Evolutionary conservation across 2,797 vertebrate species (phyloP).

Genomic region (Poecilia velifera): DNA sequence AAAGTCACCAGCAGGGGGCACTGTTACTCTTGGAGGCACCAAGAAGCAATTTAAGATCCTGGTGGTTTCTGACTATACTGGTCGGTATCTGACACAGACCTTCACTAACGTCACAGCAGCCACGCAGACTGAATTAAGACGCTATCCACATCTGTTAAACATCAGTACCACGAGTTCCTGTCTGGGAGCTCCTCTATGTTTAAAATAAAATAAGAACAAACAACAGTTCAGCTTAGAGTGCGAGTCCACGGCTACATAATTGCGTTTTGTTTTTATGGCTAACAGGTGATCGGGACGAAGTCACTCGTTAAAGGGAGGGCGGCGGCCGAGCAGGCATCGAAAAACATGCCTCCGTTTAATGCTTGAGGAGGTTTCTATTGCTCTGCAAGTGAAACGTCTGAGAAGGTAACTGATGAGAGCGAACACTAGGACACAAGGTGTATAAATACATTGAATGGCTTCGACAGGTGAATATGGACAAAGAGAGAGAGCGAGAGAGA

Average conservation of each 20-base stretch:
- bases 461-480: constrained; percentile 30
- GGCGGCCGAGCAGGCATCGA: constrained; percentile 29
- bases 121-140: not conserved
- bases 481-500: too few relatives aligned
- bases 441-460: constrained; percentile 60
- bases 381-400: constrained; percentile 63
- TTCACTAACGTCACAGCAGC: constrained; percentile 4
- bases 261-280: constrained; percentile 37
- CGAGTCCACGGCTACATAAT: constrained; percentile 54
- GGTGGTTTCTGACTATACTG: constrained; percentile 7
- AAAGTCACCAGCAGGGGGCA: not conserved
- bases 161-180: not conserved
- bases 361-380: constrained; percentile 71
- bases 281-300: constrained; percentile 27
- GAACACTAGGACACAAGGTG: constrained; percentile 21
- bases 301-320: constrained; percentile 71
- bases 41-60: not conserved
- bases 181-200: not conserved
- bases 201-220: not conserved
- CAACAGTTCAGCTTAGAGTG: constrained; percentile 27
- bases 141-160: constrained; percentile 8
- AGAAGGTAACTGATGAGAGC: constrained; percentile 33
- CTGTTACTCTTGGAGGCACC: not conserved
- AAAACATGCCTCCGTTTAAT: constrained; percentile 44
- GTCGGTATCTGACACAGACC: not conserved